These are phyloP conservation scores for Piaya cayana DNA, from an alignment of 2,113 vertebrate genomes.

Conservation along the genomic window DNA sequence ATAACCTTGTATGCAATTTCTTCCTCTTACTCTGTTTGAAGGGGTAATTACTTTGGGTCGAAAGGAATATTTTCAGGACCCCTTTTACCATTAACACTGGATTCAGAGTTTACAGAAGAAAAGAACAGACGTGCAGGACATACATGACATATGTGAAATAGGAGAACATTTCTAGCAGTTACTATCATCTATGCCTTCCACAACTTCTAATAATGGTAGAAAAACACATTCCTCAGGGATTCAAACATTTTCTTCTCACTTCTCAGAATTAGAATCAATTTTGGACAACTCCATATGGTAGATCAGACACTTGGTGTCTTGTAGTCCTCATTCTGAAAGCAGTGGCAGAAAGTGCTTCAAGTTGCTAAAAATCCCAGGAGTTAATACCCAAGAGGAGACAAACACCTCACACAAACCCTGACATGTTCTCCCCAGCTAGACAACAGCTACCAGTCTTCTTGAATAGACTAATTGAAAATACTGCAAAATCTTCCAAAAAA, in stretches of 20 bases:
- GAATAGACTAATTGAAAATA: neutral
- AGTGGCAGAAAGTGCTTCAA: neutral
- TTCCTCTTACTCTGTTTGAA: neutral
- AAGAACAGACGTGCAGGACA: neutral
- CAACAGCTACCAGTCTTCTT: neutral
- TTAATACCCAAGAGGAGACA: neutral
- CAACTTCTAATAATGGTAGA: neutral
- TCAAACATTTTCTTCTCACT: neutral
- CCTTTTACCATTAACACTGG: neutral
- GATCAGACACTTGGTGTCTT: neutral
- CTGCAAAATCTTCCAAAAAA: neutral
- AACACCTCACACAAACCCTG: fast-evolving
- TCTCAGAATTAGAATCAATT: neutral
- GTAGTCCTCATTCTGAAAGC: neutral
- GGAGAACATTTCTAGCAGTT: neutral
- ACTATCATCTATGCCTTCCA: neutral
- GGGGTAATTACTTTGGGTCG: neutral
- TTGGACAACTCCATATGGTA: neutral
- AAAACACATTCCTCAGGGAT: neutral
- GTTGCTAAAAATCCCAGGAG: neutral
- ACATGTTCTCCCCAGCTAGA: neutral
- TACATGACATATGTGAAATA: fast-evolving
- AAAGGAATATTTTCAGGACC: neutral
- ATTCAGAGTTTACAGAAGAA: neutral
- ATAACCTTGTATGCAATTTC: neutral